Conservation (phyloP, 2,888 invertebrate species). For the Drosophila niveifrons region DNA sequence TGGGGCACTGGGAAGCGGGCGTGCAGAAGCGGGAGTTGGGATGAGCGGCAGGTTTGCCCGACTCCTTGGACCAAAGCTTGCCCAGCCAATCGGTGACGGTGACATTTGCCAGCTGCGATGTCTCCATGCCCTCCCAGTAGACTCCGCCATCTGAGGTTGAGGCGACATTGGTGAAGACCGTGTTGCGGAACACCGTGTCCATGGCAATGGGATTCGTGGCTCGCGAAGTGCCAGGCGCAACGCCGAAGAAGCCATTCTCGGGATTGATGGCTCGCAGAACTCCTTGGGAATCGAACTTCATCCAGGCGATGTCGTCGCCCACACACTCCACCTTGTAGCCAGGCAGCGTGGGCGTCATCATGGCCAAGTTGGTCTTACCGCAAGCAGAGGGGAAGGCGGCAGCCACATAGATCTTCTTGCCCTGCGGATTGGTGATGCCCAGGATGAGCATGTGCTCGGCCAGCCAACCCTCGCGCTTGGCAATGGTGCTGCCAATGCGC, state of each 20-base stretch:
- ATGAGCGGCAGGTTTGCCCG: slow-evolving; percentile 94
- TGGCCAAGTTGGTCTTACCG: slow-evolving; percentile 99
- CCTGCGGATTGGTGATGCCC: slow-evolving; percentile 96
- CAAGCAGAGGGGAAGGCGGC: slow-evolving; percentile 99
- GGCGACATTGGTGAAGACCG: slow-evolving; percentile 99
- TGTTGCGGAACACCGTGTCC: slow-evolving; percentile 95
- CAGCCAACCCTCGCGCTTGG: slow-evolving; percentile 97
- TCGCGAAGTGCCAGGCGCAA: slow-evolving; percentile 96
- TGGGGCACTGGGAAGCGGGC: slow-evolving; percentile 97
- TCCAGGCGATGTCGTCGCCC: slow-evolving; percentile 99
- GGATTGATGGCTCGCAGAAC: slow-evolving; percentile 98
- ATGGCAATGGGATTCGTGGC: slow-evolving; percentile 98
- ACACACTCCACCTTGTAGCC: slow-evolving; percentile 97
- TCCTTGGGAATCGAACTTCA: slow-evolving; percentile 95
- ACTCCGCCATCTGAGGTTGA: slow-evolving; percentile 97
- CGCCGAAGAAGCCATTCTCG: slow-evolving; percentile 99
- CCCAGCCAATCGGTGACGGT: slow-evolving; percentile 94
- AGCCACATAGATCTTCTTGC: slow-evolving; percentile 95
- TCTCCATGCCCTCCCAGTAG: slow-evolving; percentile 99
- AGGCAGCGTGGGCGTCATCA: slow-evolving; percentile 97
- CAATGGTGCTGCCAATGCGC: slow-evolving; percentile 97
- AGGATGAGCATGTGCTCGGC: slow-evolving; percentile 99
- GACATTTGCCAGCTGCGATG: slow-evolving; percentile 88
- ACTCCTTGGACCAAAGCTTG: slow-evolving; percentile 89
- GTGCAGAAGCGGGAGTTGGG: slow-evolving; percentile 99